These are phyloP conservation scores for Hydractinia symbiolongicarpus DNA, from an alignment of 30 jellyfish, hydroid and myxozoan genomes.

Conservation along the genomic window DNA sequence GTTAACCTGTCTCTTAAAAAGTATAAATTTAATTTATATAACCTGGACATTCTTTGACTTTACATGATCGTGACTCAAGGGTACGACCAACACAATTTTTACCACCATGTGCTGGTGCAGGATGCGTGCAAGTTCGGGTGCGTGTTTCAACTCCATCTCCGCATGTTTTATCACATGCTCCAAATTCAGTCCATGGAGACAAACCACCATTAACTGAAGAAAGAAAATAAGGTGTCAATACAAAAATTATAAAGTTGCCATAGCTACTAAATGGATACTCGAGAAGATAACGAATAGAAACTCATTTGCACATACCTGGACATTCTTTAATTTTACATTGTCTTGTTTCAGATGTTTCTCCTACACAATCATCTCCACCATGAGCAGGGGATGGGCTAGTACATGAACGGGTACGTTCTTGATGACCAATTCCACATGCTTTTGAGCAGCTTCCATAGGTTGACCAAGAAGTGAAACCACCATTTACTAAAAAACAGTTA, in stretches of 20 bases:
- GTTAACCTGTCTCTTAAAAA: too few species aligned
- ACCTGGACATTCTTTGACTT: slow-evolving; percentile 61
- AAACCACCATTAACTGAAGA: slow-evolving; percentile 13
- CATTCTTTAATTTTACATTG: slow-evolving; percentile 6
- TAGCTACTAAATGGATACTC: too few species aligned
- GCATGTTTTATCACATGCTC: not conserved
- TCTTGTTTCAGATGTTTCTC: not conserved
- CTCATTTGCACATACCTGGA: slow-evolving; percentile 1
- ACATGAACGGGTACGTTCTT: slow-evolving; percentile 21
- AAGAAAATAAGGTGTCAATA: not conserved
- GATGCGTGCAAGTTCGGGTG: slow-evolving; percentile 65
- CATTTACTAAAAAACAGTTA: slow-evolving; percentile 48
- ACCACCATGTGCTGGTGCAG: slow-evolving; percentile 44
- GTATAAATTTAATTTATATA: too few species aligned
- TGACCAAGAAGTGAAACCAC: slow-evolving; percentile 58
- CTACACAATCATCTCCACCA: slow-evolving; percentile 6
- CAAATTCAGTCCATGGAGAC: slow-evolving; percentile 10
- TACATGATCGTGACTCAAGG: slow-evolving; percentile 31
- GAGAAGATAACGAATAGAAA: too few species aligned
- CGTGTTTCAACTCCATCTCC: slow-evolving; percentile 22
- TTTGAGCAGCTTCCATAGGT: slow-evolving; percentile 34
- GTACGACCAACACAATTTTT: slow-evolving; percentile 40
- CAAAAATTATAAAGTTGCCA: not conserved
- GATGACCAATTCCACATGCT: slow-evolving; percentile 60
- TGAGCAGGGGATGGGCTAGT: slow-evolving; percentile 11